Conservation (phyloP, 2,888 invertebrate genomes). For the Cerastis rubricosa region DNA sequence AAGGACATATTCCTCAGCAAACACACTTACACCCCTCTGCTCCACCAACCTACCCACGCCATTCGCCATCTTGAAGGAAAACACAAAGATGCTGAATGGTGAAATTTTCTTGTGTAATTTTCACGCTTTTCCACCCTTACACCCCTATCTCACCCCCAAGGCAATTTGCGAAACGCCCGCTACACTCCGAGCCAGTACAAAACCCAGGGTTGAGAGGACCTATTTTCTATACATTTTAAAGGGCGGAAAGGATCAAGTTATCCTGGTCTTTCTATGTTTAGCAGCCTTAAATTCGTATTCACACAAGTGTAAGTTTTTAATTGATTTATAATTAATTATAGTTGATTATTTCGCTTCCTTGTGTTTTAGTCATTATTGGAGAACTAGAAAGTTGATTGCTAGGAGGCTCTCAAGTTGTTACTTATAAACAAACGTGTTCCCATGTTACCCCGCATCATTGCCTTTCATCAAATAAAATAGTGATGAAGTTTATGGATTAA, state of each 20-base stretch:
- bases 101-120: constrained; percentile 91
- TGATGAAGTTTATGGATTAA: background rate
- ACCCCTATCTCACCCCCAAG: constrained; percentile 59
- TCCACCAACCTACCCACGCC: constrained; percentile 54
- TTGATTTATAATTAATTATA: constrained; percentile 77
- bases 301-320: constrained; percentile 79
- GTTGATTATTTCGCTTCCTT: constrained; percentile 53
- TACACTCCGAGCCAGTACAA: constrained; percentile 56
- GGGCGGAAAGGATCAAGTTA: constrained; percentile 61
- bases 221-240: constrained; percentile 50
- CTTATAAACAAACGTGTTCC: background rate
- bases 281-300: constrained; percentile 74
- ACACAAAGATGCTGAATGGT: constrained; percentile 90
- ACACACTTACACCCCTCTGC: constrained; percentile 67
- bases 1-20: background rate
- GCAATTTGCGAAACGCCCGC: constrained; percentile 77
- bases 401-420: background rate
- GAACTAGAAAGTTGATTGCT: constrained; percentile 7
- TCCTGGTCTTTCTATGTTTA: constrained; percentile 61
- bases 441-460: background rate
- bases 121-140: constrained; percentile 85
- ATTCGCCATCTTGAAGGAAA: constrained; percentile 89
- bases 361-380: constrained; percentile 32
- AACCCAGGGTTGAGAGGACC: constrained; percentile 34
- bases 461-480: background rate